These are phyloP conservation scores for Chymomyza procnemis DNA, from an alignment of 2,888 invertebrate species.

Conservation along the genomic window DNA sequence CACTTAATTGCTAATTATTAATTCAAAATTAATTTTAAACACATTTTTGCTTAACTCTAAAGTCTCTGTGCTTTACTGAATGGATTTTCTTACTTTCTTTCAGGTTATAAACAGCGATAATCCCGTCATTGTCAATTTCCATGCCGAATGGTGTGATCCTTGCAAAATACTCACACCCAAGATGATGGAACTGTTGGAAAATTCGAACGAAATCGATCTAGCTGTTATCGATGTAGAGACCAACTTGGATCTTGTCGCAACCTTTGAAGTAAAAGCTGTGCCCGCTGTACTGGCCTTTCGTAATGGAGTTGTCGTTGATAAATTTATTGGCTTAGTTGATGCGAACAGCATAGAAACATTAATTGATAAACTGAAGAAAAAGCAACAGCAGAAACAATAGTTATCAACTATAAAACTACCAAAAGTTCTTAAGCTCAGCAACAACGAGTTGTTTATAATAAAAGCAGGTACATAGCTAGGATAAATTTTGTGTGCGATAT, in stretches of 20 bases:
- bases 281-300: slow-evolving; percentile 86
- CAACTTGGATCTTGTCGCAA: slow-evolving; percentile 89
- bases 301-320: slow-evolving; percentile 90
- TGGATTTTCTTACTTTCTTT: slow-evolving; percentile 23
- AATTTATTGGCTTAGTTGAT: slow-evolving; percentile 92
- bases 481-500: not conserved
- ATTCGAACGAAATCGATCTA: slow-evolving; percentile 85
- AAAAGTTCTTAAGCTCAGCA: not conserved
- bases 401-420: not conserved
- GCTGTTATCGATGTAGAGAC: slow-evolving; percentile 90
- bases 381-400: slow-evolving; percentile 58
- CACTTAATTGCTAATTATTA: no score
- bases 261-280: slow-evolving; percentile 90
- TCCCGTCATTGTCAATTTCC: slow-evolving; percentile 94
- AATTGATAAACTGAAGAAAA: slow-evolving; percentile 81
- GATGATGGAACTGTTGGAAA: slow-evolving; percentile 86
- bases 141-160: slow-evolving; percentile 94
- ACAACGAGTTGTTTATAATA: not conserved
- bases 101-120: slow-evolving; percentile 89
- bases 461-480: not conserved
- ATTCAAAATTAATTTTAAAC: no score
- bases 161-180: slow-evolving; percentile 92
- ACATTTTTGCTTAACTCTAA: no score
- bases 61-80: no score
- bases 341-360: slow-evolving; percentile 88